Conservation (phyloP, 2,113 vertebrate genomes). For the Narcine bancroftii region DNA sequence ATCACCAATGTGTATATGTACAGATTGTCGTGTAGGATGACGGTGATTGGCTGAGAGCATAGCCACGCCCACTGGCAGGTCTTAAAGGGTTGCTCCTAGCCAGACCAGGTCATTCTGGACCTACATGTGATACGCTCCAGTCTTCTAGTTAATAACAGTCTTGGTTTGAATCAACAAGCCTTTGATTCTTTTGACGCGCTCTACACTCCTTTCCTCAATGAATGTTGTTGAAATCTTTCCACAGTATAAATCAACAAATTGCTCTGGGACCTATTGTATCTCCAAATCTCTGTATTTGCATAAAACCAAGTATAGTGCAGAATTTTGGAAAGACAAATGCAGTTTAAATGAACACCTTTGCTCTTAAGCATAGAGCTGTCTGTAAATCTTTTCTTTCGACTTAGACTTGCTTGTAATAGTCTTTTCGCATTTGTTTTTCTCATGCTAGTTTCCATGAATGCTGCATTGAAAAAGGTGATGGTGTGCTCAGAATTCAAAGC, state of each 20-base stretch:
- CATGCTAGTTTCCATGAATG: conserved; percentile 2
- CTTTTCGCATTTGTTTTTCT: conserved; percentile 23
- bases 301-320: no score
- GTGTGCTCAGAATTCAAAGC: conserved; percentile 27
- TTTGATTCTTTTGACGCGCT: no score
- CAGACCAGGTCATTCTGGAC: no score
- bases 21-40: no score
- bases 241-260: background rate
- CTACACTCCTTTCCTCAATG: background rate
- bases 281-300: background rate
- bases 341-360: background rate
- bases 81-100: no score
- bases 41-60: no score
- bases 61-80: no score
- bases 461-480: background rate
- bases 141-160: no score
- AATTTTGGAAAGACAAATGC: background rate
- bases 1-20: no score
- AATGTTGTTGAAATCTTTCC: background rate
- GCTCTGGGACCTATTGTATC: no score
- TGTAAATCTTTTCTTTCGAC: background rate
- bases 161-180: no score
- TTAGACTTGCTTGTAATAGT: background rate
- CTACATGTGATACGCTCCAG: no score
- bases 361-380: background rate